Evolutionary conservation across 2,797 vertebrate genomes (phyloP), one percentile per base, ranked within the genome.

Genomic region (Silurus lanzhouensis): DNA sequence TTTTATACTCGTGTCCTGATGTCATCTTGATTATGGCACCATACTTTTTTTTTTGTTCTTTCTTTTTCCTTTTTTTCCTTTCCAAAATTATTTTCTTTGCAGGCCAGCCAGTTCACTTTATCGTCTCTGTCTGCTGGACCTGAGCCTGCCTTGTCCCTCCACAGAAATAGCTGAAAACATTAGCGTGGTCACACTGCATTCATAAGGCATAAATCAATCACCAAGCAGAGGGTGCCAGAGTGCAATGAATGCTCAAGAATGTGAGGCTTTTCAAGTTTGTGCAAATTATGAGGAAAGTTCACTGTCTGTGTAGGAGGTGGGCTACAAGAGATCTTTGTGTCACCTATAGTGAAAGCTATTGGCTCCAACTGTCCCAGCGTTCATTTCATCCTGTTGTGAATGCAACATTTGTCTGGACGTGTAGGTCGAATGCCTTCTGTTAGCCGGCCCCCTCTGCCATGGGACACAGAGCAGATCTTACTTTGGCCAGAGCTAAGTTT

Each of bases 251-350:
- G 93, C 94, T 89, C 93, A 94, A 92, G 94, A 92, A 95, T 95
- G 91, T 93, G 91, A 88, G 93, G 81, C 91, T 92, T 93, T 94
- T 93, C 93, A 91, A 92, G 93, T 94, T 89, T 90, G 91, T 84
- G 91, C 90, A 93, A 93, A 94, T 92, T 89, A 93, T 93, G 92
- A 92, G 93, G 93, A 90, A 92, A 93, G 91, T 94, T 91, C 88
- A 81, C 90, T 92, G 87, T 88, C 95, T 94, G 93, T 93, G 97
- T 98, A 93, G 97, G 97, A 96, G 96, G 95, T 93, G 75, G 92
- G 93, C 93, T 96, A 97, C 97, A 98, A 97, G 97, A 95, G 94
- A 92, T 95, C 97, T 98, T 99, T 99, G 97, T 99, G 93, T 92
- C 89, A 90, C 93, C 87, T 93, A 58, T 92, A 93, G 91, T 93